phyloP scores from a whole-genome alignment of 2,888 invertebrate genomes.

The Hypomecis atomaria region DNA sequence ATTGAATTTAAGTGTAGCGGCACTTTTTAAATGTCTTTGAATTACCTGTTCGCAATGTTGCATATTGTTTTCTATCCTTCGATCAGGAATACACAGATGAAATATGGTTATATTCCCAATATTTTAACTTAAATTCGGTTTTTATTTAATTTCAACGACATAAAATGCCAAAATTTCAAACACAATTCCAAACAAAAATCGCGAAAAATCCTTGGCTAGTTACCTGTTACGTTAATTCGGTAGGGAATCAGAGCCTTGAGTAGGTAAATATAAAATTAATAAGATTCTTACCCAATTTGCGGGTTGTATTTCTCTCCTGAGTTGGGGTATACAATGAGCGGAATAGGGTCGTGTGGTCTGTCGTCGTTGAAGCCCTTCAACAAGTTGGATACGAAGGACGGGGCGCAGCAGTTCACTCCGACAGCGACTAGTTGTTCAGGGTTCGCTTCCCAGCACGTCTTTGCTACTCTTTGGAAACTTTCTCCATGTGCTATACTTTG shows the following conservation, averaged over 20 bases:
- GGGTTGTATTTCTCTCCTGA: slow-evolving; percentile 93
- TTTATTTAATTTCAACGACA: too few species aligned
- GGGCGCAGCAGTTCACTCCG: slow-evolving; percentile 94
- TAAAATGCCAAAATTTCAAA: too few species aligned
- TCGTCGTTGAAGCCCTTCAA: slow-evolving; percentile 79
- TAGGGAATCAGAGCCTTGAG: too few species aligned
- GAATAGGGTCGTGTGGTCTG: slow-evolving; percentile 83
- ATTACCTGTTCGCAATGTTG: too few species aligned
- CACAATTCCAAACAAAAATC: not conserved
- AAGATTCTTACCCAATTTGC: slow-evolving; percentile 84
- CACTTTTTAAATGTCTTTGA: too few species aligned
- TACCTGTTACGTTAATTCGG: not conserved
- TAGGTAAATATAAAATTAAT: not conserved
- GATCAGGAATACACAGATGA: too few species aligned
- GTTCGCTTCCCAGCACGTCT: slow-evolving; percentile 89
- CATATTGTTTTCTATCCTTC: too few species aligned
- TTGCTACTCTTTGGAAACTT: slow-evolving; percentile 89
- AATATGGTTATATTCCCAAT: too few species aligned
- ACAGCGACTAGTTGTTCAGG: slow-evolving; percentile 90
- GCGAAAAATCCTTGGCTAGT: too few species aligned
- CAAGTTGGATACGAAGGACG: slow-evolving; percentile 72
- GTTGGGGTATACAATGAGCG: slow-evolving; percentile 96
- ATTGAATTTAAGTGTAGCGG: too few species aligned
- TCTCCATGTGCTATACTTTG: slow-evolving; percentile 92
- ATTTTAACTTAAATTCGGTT: too few species aligned